These are phyloP conservation scores for Thecocarcelia acutangulata DNA, from an alignment of 2,888 invertebrate genomes.

Conservation along the genomic window DNA sequence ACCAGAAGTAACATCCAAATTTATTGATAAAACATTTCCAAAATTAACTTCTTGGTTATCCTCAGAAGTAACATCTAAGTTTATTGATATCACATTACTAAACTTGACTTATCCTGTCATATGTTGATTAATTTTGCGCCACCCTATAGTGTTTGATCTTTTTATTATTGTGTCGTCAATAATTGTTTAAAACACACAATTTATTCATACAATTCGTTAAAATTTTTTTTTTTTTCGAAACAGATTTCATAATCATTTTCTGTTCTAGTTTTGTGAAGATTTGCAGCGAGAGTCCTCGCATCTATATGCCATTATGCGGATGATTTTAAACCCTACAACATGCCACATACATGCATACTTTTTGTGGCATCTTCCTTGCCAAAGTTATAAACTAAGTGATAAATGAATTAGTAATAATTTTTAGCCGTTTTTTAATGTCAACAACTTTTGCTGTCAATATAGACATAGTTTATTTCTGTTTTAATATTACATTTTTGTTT, in stretches of 20 bases:
- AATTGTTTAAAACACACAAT: slow-evolving; percentile 13
- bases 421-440: slow-evolving; percentile 49
- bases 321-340: slow-evolving; percentile 4
- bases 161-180: slow-evolving; percentile 28
- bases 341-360: neutral
- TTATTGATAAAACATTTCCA: too few relatives aligned
- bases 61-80: too few relatives aligned
- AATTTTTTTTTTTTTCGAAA: neutral
- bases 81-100: too few relatives aligned
- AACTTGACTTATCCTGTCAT: too few relatives aligned
- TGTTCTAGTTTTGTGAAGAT: slow-evolving; percentile 47
- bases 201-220: slow-evolving; percentile 10
- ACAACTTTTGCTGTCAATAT: slow-evolving; percentile 41
- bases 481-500: slow-evolving; percentile 1
- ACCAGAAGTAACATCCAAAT: too few relatives aligned
- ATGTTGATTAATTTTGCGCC: too few relatives aligned
- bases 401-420: slow-evolving; percentile 66
- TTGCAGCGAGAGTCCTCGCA: neutral
- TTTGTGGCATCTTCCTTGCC: slow-evolving; percentile 23
- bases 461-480: slow-evolving; percentile 51
- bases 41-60: too few relatives aligned
- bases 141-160: neutral
- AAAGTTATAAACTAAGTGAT: slow-evolving; percentile 62
- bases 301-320: neutral
- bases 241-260: neutral